A percentile compares a stretch with the other conserved stretches of the same genome.
Evolutionary conservation across 2,888 invertebrate genomes (phyloP).

Genomic region (Drosophila subsilvestris): DNA sequence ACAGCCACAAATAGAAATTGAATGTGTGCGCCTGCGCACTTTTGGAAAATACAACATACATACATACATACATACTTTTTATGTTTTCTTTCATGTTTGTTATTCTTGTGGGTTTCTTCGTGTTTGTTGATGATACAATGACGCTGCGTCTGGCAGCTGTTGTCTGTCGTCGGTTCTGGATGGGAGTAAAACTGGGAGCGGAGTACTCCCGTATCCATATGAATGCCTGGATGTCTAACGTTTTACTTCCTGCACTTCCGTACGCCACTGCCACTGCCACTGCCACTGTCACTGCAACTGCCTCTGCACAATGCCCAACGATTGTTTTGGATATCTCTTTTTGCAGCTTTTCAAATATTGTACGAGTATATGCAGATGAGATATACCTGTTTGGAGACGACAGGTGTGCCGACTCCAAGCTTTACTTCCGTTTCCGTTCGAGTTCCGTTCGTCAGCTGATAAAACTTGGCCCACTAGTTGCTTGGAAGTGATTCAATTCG

Average conservation of each 20-base stretch:
- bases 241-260: constrained; percentile 71
- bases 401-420: constrained; percentile 28
- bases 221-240: constrained; percentile 47
- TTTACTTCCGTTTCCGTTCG: constrained; percentile 36
- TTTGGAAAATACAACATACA: constrained; percentile 53
- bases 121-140: constrained; percentile 77
- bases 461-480: no score
- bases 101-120: constrained; percentile 66
- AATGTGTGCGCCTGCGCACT: constrained; percentile 71
- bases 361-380: constrained; percentile 2
- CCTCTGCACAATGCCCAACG: constrained; percentile 38
- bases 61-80: constrained; percentile 12
- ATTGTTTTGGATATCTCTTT: constrained; percentile 17
- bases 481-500: not conserved
- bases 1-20: constrained; percentile 35
- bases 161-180: constrained; percentile 35
- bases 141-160: constrained; percentile 83
- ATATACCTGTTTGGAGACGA: constrained; percentile 24
- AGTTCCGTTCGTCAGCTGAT: not conserved
- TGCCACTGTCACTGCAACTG: no score
- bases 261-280: not conserved
- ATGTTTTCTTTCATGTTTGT: constrained; percentile 71
- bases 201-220: constrained; percentile 13
- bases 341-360: constrained; percentile 43
- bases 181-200: not conserved